Base-by-base conservation (phyloP, 2,797 vertebrate genomes). In the Neosilurus hyrtlii region DNA sequence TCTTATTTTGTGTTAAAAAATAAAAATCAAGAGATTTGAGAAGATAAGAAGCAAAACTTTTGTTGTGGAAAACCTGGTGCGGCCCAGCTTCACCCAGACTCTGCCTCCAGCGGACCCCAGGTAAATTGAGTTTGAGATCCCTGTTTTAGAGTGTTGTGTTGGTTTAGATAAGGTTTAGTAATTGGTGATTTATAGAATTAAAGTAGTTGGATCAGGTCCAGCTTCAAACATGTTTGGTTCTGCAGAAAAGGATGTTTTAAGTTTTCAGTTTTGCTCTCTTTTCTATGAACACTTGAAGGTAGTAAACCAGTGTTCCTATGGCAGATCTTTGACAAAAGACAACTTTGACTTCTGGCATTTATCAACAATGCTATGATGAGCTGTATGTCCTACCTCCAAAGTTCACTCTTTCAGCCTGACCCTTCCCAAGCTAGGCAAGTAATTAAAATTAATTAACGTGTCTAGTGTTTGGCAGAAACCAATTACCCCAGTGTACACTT, bases 391-490 rank as follows among this genome's bases (percentile, higher is more conserved):
- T 56, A 79, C 81, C 82, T 83, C 80, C 86, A 78, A 68, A 59
- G 76, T 83, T 84, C 83, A 65, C 83, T 61, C 62, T 80, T 88
- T 89, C 89, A 88, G 83, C 88, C 80, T 90, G 86, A 92, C 90
- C 90, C 87, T 68, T 81, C 82, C 82, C 35, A 56, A 89, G 86
- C 83, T 85, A 81, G 49, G 87, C 78, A 76, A 85, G 87, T 93
- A 93, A 94, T 93, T 94, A 90, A 91, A 94, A 94, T 93, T 84
- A 93, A 94, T 94, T 90, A 93, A 92, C 87, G 91, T 92, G 91
- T 93, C 90, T 84, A 88, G 85, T 80, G 76, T 87, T 83, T 84
- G 87, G 85, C 89, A 89, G 90, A 92, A 93, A 91, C 86, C 92
- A 94, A 93, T 94, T 92, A 94, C 81, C 88, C 86, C 82, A 83